Evolutionary conservation across 2,888 invertebrate genomes (phyloP).

Genomic region (Leuctra nigra): DNA sequence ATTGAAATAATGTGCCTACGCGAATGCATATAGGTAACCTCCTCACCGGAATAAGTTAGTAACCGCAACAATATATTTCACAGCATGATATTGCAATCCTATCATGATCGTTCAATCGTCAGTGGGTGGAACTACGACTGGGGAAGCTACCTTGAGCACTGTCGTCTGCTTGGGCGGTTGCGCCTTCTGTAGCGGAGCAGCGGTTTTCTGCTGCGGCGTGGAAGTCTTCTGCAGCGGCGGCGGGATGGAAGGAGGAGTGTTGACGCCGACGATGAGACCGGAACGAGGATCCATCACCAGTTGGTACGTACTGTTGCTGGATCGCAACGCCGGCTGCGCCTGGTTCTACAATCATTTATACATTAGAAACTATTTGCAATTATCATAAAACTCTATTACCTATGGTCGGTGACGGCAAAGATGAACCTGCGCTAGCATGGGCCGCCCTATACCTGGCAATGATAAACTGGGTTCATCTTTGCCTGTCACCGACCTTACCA

Average conservation of each 20-base stretch:
- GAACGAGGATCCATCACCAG: slow-evolving; percentile 48
- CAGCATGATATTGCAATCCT: neutral
- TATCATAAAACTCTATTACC: too few species aligned
- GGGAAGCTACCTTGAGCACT: slow-evolving; percentile 1
- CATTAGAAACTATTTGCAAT: too few species aligned
- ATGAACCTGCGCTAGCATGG: too few species aligned
- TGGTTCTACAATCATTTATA: too few species aligned
- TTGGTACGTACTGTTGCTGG: slow-evolving; percentile 39
- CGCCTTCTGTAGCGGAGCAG: slow-evolving; percentile 19
- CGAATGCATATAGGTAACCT: too few species aligned
- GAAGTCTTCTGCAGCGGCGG: slow-evolving; percentile 29
- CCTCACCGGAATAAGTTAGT: too few species aligned
- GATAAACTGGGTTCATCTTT: too few species aligned
- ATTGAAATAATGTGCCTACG: too few species aligned
- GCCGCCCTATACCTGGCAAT: too few species aligned
- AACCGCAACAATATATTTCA: neutral
- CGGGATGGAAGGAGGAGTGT: too few species aligned
- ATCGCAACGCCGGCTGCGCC: too few species aligned
- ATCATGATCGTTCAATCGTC: neutral
- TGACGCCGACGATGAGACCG: slow-evolving; percentile 43
- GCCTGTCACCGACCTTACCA: too few species aligned
- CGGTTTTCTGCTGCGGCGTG: slow-evolving; percentile 8
- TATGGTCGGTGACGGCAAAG: neutral
- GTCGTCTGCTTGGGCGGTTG: slow-evolving; percentile 18
- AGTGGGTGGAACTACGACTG: neutral